Conservation (phyloP, 2,888 invertebrate species). For the Luperina testacea region DNA sequence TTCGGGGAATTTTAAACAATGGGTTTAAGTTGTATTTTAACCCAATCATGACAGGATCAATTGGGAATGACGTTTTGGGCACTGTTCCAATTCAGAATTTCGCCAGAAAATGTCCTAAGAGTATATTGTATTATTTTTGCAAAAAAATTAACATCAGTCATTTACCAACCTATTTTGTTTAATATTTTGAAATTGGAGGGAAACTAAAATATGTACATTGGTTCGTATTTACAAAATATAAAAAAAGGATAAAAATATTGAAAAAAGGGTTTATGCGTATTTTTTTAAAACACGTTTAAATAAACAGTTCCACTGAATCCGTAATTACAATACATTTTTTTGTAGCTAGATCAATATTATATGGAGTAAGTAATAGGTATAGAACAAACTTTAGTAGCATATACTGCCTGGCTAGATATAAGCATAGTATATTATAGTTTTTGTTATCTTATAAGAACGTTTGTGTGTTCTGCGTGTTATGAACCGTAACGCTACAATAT, state of each 20-base stretch:
- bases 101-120: constrained; percentile 11
- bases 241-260: no score
- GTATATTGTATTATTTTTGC: no score
- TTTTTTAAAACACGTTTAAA: not conserved
- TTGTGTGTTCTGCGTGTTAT: not conserved
- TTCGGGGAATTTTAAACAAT: not conserved
- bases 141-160: not conserved
- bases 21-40: constrained; percentile 33
- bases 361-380: not conserved
- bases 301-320: not conserved
- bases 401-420: not conserved
- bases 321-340: not conserved
- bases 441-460: not conserved
- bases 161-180: not conserved
- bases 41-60: constrained; percentile 2
- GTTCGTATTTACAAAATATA: no score
- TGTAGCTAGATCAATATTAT: not conserved
- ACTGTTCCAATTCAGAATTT: constrained; percentile 33
- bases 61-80: constrained; percentile 30
- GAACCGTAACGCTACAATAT: not conserved
- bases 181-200: not conserved
- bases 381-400: not conserved
- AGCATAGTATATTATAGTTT: not conserved
- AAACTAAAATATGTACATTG: not conserved
- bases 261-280: not conserved